Percentiles rank a stretch among this genome's conserved stretches.
These are phyloP conservation scores for Neomorphus geoffroyi DNA, from an alignment of 2,797 vertebrate species.

Conservation along the genomic window DNA sequence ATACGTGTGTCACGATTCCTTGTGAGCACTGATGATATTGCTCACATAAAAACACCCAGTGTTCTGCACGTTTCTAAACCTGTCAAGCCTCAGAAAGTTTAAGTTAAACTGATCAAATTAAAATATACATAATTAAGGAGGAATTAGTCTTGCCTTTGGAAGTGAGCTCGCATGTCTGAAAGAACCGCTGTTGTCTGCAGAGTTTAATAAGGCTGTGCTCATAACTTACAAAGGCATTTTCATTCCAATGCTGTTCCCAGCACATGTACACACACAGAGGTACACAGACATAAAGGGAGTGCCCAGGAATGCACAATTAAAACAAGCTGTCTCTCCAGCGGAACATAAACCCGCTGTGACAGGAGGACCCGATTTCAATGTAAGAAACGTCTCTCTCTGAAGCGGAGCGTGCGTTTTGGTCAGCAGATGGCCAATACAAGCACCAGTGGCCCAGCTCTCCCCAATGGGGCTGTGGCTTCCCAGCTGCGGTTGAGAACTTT, in stretches of 20 bases:
- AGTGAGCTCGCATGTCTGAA: neutral
- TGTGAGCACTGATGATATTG: rapidly evolving
- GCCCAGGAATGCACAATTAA: neutral
- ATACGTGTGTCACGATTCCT: neutral
- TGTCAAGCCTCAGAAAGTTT: neutral
- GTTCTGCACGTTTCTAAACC: neutral
- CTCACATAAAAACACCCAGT: neutral
- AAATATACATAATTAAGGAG: neutral
- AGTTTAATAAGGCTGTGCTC: neutral
- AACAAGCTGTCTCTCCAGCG: neutral
- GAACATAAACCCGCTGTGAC: neutral
- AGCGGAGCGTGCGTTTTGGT: neutral
- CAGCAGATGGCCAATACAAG: neutral
- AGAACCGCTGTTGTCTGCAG: neutral
- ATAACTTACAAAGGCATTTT: neutral
- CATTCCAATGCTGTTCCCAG: neutral
- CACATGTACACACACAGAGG: neutral
- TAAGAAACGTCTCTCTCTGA: neutral
- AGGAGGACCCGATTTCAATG: neutral
- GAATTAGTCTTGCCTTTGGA: neutral
- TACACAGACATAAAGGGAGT: neutral
- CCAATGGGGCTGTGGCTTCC: rapidly evolving
- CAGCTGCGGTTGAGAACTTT: neutral
- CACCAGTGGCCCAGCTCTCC: neutral
- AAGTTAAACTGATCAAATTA: neutral